Conservation (phyloP, 2,797 vertebrate species). For the Cephalopachus bancanus region DNA sequence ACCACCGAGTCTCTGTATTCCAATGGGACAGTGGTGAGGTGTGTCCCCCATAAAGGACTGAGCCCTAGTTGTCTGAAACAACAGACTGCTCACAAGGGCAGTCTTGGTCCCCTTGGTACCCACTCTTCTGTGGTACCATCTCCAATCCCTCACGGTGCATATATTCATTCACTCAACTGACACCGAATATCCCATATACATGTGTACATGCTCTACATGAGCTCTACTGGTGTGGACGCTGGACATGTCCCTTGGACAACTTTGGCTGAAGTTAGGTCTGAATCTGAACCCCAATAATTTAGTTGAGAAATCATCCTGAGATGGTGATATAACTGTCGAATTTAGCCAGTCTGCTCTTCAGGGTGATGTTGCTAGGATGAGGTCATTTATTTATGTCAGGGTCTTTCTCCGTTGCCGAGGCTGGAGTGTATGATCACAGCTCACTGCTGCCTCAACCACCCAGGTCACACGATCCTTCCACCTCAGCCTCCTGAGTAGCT, state of each 20-base stretch:
- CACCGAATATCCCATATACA: background rate
- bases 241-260: background rate
- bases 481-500: too few relatives aligned
- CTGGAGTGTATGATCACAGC: too few relatives aligned
- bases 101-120: too few relatives aligned
- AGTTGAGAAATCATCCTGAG: background rate
- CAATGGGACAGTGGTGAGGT: background rate
- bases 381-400: too few relatives aligned
- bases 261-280: background rate
- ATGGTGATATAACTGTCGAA: background rate
- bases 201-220: background rate
- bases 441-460: too few relatives aligned
- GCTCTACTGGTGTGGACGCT: background rate
- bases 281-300: background rate
- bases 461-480: too few relatives aligned
- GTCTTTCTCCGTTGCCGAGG: too few relatives aligned
- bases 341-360: background rate
- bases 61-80: too few relatives aligned
- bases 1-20: background rate
- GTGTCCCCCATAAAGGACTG: background rate
- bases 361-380: too few relatives aligned
- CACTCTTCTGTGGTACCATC: too few relatives aligned
- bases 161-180: background rate
- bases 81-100: too few relatives aligned
- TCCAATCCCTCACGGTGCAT: background rate